Evolutionary conservation across 2,888 invertebrate species (phyloP).

Genomic region (Agrotis ipsilon): DNA sequence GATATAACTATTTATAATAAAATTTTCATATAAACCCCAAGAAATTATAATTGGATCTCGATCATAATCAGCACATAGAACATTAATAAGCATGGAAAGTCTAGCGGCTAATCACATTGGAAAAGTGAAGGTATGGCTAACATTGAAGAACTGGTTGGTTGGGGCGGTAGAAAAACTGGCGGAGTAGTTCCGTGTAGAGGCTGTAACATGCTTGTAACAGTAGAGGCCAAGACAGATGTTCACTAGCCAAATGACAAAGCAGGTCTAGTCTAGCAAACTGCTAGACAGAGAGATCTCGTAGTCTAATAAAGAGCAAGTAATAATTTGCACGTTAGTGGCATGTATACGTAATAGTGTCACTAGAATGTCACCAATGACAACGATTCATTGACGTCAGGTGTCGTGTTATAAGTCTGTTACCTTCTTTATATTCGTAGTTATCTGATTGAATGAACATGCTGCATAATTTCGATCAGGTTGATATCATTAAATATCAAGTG

Average conservation of each 20-base stretch:
- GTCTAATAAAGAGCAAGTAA: no score
- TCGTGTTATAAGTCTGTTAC: neutral
- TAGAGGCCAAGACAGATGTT: neutral
- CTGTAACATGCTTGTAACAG: neutral
- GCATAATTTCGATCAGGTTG: constrained; percentile 15
- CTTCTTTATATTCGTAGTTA: constrained; percentile 1
- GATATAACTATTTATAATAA: no score
- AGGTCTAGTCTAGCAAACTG: no score
- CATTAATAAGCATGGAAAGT: constrained; percentile 62
- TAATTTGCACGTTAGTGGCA: no score
- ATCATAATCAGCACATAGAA: constrained; percentile 25
- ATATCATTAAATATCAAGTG: constrained; percentile 6
- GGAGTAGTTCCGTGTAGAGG: constrained; percentile 50
- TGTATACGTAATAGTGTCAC: no score
- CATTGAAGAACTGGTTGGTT: constrained; percentile 62
- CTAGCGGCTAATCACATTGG: constrained; percentile 30
- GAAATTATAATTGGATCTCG: constrained; percentile 18
- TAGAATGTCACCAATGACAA: constrained; percentile 4
- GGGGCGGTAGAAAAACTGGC: constrained; percentile 53
- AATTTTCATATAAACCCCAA: constrained; percentile 1
- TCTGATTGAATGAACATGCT: constrained; percentile 28
- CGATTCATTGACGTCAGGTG: neutral
- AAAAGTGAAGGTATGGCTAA: constrained; percentile 61
- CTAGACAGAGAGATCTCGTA: no score
- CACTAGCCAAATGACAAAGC: neutral